Conservation (phyloP, 2,888 invertebrate genomes). For the Coleophora flavipennella region DNA sequence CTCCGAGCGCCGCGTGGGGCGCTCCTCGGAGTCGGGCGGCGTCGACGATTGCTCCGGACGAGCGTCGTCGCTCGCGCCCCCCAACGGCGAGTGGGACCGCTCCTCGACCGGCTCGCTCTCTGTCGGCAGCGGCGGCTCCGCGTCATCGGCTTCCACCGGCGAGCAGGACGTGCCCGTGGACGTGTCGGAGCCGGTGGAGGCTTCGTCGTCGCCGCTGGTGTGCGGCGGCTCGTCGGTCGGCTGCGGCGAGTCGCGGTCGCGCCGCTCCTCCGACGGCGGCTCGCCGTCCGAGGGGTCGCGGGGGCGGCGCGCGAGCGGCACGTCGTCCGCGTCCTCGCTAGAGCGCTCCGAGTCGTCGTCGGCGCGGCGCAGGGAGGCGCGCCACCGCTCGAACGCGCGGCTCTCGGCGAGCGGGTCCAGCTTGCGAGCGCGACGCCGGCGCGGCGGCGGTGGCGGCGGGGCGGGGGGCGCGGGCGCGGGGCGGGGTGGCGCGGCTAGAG, state of each 20-base stretch:
- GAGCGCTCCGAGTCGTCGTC: constrained; percentile 35
- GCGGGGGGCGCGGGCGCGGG: constrained; percentile 15
- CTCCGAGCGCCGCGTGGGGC: constrained; percentile 9
- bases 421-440: constrained; percentile 25
- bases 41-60: constrained; percentile 11
- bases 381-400: constrained; percentile 54
- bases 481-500: constrained; percentile 13
- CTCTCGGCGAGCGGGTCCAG: constrained; percentile 25
- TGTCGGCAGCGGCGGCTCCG: constrained; percentile 14
- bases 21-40: constrained; percentile 5
- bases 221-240: constrained; percentile 16
- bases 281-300: constrained; percentile 6
- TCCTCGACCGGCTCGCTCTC: constrained; percentile 7
- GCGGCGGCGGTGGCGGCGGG: constrained; percentile 19
- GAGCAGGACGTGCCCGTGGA: constrained; percentile 2
- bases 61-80: constrained; percentile 2
- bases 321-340: constrained; percentile 33
- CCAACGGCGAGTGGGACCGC: constrained; percentile 4
- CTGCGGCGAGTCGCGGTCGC: constrained; percentile 2
- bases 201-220: constrained; percentile 26
- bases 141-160: constrained; percentile 5
- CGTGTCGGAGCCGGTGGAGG: constrained; percentile 24
- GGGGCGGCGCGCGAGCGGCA: constrained; percentile 10
- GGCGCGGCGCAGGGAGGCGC: constrained; percentile 35
- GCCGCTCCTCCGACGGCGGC: neutral